phyloP scores from a whole-genome alignment of 2,888 invertebrate species.

The Tipula unca region DNA sequence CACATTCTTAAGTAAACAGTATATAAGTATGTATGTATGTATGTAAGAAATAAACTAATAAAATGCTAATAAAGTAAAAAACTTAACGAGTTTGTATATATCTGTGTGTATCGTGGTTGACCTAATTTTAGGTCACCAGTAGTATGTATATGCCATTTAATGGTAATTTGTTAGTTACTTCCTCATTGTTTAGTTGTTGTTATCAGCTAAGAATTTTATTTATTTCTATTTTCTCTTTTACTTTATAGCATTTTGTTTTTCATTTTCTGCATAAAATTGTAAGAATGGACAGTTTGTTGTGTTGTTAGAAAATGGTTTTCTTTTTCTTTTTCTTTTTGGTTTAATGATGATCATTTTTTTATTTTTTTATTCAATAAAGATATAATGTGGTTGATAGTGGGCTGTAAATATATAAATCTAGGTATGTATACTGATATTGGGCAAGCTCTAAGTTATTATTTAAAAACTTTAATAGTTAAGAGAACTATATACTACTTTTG shows the following conservation, averaged over 20 bases:
- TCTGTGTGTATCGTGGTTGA: background rate
- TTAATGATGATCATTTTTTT: background rate
- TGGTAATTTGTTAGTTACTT: background rate
- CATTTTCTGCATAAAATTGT: background rate
- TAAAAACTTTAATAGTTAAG: too few relatives aligned
- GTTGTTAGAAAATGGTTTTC: background rate
- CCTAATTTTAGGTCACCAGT: slow-evolving; percentile 8
- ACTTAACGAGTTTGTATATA: background rate
- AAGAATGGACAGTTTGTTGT: background rate
- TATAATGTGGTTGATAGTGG: too few relatives aligned
- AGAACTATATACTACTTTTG: too few relatives aligned
- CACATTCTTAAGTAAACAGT: background rate
- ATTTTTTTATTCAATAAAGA: too few relatives aligned
- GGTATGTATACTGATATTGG: too few relatives aligned
- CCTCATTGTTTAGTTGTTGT: background rate
- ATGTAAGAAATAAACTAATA: background rate
- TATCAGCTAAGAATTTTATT: background rate
- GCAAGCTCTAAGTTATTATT: too few relatives aligned
- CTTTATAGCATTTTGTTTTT: background rate
- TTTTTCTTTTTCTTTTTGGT: background rate
- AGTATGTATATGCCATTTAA: background rate
- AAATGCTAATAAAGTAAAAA: background rate
- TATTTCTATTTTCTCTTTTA: background rate
- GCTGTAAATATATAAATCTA: too few relatives aligned
- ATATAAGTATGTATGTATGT: too few relatives aligned